These are phyloP conservation scores for Bombus balteatus DNA, from an alignment of 1,140 invertebrate species.

Conservation along the genomic window DNA sequence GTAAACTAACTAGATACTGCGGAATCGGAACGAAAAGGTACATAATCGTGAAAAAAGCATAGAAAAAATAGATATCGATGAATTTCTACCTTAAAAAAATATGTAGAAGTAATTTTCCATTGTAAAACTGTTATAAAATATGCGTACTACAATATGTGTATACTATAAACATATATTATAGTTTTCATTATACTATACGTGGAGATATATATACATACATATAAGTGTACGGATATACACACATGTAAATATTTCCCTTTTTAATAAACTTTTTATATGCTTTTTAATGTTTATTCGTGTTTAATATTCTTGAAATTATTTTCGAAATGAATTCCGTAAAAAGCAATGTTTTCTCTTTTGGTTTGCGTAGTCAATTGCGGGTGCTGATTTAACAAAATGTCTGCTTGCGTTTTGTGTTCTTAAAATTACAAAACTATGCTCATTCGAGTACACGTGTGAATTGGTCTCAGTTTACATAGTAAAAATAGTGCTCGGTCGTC, in stretches of 20 bases:
- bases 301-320: neutral
- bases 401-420: slow-evolving; percentile 8
- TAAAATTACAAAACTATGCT: slow-evolving; percentile 13
- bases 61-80: slow-evolving; percentile 70
- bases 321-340: neutral
- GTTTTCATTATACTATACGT: neutral
- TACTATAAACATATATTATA: neutral
- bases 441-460: slow-evolving; percentile 45
- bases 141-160: neutral
- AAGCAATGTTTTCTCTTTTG: neutral
- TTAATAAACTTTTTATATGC: neutral
- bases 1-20: neutral
- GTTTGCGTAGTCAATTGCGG: slow-evolving; percentile 18
- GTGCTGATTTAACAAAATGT: slow-evolving; percentile 30
- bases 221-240: too few relatives aligned
- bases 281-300: neutral
- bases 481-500: slow-evolving; percentile 59
- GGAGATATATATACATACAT: neutral
- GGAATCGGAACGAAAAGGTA: slow-evolving; percentile 30
- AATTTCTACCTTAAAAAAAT: slow-evolving; percentile 37
- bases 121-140: slow-evolving; percentile 20
- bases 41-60: slow-evolving; percentile 40
- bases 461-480: slow-evolving; percentile 53
- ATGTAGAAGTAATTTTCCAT: slow-evolving; percentile 6
- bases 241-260: too few relatives aligned